A percentile compares a stretch with the other conserved stretches of the same genome.
Conservation (phyloP, 2,797 vertebrate species). For the Antrozous pallidus region DNA sequence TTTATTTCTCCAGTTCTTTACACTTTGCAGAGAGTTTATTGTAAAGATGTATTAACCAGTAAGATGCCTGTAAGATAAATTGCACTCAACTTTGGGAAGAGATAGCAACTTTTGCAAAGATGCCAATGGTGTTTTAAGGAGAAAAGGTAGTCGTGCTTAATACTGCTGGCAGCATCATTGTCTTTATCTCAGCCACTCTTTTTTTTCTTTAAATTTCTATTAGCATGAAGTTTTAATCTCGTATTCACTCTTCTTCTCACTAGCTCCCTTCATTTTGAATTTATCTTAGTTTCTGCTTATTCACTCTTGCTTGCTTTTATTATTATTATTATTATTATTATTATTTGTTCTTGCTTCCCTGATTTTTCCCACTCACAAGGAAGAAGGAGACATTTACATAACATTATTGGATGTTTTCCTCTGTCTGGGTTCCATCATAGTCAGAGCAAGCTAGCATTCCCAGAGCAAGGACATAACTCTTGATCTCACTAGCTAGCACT, state of each 20-base stretch:
- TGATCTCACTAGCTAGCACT: not conserved
- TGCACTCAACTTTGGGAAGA: conserved; percentile 59
- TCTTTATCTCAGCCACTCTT: not conserved
- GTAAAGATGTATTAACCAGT: conserved; percentile 72
- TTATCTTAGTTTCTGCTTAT: not conserved
- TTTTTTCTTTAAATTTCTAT: not conserved
- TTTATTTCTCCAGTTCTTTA: conserved; percentile 74
- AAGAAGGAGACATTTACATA: not conserved
- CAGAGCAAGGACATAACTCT: not conserved
- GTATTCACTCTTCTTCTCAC: not conserved
- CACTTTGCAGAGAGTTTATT: conserved; percentile 68
- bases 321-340: not conserved
- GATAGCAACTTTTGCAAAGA: conserved; percentile 60
- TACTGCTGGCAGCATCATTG: not conserved
- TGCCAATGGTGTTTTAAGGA: conserved; percentile 26
- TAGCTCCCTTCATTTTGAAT: not conserved
- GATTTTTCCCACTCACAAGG: not conserved
- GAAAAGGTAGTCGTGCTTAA: not conserved
- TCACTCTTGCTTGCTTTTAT: not conserved
- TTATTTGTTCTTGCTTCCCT: not conserved
- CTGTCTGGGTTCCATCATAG: not conserved
- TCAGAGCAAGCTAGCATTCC: not conserved
- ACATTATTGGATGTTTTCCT: not conserved
- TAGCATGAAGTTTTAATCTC: not conserved
- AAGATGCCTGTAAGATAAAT: conserved; percentile 70